A percentile compares a stretch with the other conserved stretches of the same genome.
phyloP scores from a whole-genome alignment of 2,797 vertebrate genomes.

The Manis javanica region DNA sequence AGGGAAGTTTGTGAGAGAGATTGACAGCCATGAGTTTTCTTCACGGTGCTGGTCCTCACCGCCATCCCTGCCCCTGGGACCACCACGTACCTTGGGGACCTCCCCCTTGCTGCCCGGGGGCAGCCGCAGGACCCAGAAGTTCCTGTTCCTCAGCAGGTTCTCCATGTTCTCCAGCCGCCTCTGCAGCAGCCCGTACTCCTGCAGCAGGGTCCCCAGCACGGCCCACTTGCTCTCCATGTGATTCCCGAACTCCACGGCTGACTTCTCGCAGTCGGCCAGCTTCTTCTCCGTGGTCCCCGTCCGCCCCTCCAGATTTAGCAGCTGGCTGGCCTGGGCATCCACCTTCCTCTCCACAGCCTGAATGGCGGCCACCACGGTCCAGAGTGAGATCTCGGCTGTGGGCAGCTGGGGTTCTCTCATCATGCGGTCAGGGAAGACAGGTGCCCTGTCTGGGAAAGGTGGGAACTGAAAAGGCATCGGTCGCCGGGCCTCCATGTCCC shows the following conservation, averaged over 20 bases:
- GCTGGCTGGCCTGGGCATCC: constrained; percentile 78
- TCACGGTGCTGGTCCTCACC: not conserved
- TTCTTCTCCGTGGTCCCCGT: constrained; percentile 82
- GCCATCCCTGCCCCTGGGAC: not conserved
- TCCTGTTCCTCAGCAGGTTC: constrained; percentile 87
- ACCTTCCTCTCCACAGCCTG: constrained; percentile 84
- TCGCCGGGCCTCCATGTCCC: constrained; percentile 79
- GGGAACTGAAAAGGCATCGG: constrained; percentile 85
- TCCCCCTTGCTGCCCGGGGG: constrained; percentile 82
- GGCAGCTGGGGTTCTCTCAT: constrained; percentile 82
- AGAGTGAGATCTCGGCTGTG: constrained; percentile 82
- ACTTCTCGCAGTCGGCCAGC: constrained; percentile 82
- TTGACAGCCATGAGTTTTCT: not conserved
- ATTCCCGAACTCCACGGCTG: constrained; percentile 82
- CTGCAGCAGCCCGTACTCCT: constrained; percentile 85
- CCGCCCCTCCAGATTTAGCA: constrained; percentile 84
- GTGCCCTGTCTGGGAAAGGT: constrained; percentile 77
- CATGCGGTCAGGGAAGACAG: constrained; percentile 79
- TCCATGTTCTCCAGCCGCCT: constrained; percentile 86
- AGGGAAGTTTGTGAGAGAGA: not conserved
- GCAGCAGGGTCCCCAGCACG: constrained; percentile 83
- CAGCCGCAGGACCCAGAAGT: constrained; percentile 87
- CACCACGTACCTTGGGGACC: constrained; percentile 83
- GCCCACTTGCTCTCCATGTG: constrained; percentile 86
- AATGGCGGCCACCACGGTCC: constrained; percentile 85